Percentiles rank a stretch among this genome's conserved stretches.
Evolutionary conservation across 2,113 vertebrate genomes (phyloP).

Genomic region (Macrotis lagotis): DNA sequence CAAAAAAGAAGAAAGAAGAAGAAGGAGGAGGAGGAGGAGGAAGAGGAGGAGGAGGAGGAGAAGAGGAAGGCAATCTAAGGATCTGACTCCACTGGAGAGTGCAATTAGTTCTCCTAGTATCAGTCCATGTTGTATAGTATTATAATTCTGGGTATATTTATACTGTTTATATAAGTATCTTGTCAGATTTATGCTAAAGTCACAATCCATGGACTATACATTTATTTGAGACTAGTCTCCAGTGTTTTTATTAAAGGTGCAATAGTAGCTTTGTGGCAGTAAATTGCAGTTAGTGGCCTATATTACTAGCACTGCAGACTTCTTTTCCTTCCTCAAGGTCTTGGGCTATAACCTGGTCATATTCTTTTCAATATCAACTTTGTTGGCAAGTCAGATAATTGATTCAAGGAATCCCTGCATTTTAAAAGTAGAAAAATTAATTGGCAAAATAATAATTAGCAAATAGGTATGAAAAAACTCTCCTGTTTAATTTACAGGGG

Average conservation of each 20-base stretch:
- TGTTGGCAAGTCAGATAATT: background rate
- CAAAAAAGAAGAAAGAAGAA: too few relatives aligned
- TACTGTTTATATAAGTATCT: background rate
- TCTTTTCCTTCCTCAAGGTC: background rate
- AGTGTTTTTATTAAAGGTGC: background rate
- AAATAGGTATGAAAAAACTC: background rate
- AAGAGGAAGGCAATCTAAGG: background rate
- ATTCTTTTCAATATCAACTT: background rate
- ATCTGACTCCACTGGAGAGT: background rate
- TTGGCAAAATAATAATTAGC: background rate
- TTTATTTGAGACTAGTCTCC: background rate
- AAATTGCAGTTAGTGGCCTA: background rate
- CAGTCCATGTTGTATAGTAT: background rate
- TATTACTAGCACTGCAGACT: background rate
- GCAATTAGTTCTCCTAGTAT: background rate
- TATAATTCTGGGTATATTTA: background rate
- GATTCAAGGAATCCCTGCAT: background rate
- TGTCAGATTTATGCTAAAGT: background rate
- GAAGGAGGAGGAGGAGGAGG: too few relatives aligned
- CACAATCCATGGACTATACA: background rate
- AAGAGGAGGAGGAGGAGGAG: too few relatives aligned
- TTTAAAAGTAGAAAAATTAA: background rate
- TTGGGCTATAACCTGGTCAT: background rate
- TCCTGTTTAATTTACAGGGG: background rate
- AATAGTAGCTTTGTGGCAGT: background rate